These are phyloP conservation scores for Drosophila sp. DNA, from an alignment of 1,140 invertebrate genomes.

Conservation along the genomic window DNA sequence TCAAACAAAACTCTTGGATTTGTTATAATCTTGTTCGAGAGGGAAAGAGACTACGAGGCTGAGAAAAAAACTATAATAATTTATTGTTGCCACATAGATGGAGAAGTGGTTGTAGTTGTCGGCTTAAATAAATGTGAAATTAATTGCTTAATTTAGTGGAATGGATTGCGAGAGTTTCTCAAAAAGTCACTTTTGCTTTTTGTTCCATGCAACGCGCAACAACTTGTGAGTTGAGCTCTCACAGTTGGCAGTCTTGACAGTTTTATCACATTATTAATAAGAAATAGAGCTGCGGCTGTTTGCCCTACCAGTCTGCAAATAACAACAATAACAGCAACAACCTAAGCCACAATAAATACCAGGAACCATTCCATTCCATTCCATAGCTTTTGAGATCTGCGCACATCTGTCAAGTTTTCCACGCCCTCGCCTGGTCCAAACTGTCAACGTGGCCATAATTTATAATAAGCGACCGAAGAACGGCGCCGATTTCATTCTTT, in stretches of 20 bases:
- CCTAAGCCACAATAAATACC: conserved; percentile 51
- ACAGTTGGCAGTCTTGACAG: conserved; percentile 69
- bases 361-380: conserved; percentile 56
- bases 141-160: conserved; percentile 83
- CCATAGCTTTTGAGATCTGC: conserved; percentile 48
- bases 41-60: conserved; percentile 1
- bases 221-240: conserved; percentile 45
- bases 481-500: conserved; percentile 67
- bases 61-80: conserved; percentile 59
- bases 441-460: conserved; percentile 83
- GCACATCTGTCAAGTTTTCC: conserved; percentile 82
- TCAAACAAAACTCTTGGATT: conserved; percentile 61
- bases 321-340: conserved; percentile 21
- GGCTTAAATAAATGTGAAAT: conserved; percentile 81
- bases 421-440: conserved; percentile 77
- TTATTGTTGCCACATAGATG: conserved; percentile 60
- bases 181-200: conserved; percentile 53
- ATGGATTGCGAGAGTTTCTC: conserved; percentile 72
- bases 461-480: conserved; percentile 71
- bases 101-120: conserved; percentile 61
- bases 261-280: conserved; percentile 83
- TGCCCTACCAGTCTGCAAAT: conserved; percentile 11
- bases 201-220: conserved; percentile 30
- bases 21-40: conserved; percentile 55
- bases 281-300: conserved; percentile 66